Evolutionary conservation across 2,797 vertebrate genomes (phyloP).

Genomic region (Antennarius maculatus): DNA sequence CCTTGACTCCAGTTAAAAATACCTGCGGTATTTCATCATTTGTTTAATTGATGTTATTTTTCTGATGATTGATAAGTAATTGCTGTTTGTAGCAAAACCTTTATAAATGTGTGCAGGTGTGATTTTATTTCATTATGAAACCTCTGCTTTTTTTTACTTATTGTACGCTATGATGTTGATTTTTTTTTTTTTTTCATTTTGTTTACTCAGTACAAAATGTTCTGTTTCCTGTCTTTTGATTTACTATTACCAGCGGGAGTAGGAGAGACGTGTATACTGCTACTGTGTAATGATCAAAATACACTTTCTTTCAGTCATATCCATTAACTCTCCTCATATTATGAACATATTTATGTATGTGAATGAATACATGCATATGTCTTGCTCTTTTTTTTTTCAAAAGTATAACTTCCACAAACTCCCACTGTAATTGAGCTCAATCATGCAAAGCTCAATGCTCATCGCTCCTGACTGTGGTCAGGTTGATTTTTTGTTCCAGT

Average conservation of each 20-base stretch:
- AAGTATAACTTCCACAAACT: slow-evolving; percentile 8
- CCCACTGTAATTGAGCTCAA: slow-evolving; percentile 42
- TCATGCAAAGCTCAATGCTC: slow-evolving; percentile 52
- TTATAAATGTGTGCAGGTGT: too few species aligned
- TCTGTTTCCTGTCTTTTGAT: slow-evolving; percentile 48
- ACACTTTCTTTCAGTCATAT: slow-evolving; percentile 27
- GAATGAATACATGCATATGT: background rate
- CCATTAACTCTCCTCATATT: slow-evolving; percentile 37
- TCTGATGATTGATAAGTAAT: too few species aligned
- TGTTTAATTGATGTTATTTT: too few species aligned
- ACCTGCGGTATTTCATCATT: too few species aligned
- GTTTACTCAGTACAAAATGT: slow-evolving; percentile 35
- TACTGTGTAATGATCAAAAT: slow-evolving; percentile 50
- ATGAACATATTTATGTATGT: slow-evolving; percentile 13
- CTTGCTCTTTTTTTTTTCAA: slow-evolving; percentile 8
- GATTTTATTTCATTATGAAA: background rate
- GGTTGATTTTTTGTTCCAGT: slow-evolving; percentile 66
- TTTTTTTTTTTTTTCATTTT: slow-evolving; percentile 15
- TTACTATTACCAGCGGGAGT: slow-evolving; percentile 50
- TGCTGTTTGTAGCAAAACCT: too few species aligned
- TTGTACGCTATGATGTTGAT: slow-evolving; percentile 22
- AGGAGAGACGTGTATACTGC: slow-evolving; percentile 47
- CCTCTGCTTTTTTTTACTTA: slow-evolving; percentile 1
- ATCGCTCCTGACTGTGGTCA: slow-evolving; percentile 58
- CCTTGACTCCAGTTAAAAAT: too few species aligned